Evolutionary conservation across 2,797 vertebrate species (phyloP), one percentile per base, ranked within the genome.

Genomic region (Odontamblyopus rebecca): DNA sequence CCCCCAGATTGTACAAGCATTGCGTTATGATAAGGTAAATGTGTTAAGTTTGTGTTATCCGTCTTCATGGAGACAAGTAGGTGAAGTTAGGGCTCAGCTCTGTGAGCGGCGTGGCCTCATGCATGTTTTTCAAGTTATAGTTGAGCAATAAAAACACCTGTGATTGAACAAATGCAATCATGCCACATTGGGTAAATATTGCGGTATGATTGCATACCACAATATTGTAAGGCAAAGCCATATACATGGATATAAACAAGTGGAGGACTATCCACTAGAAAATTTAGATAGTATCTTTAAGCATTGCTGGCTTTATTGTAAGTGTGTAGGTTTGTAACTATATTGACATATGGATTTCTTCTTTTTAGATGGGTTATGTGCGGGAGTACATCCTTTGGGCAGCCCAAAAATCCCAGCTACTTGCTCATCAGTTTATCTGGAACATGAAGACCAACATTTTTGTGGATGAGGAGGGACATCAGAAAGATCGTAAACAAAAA

Each of bases 371-470:
- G 97, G 97, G 97, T 72, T 99, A 99, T 0, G 97, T 99, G 67
- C 94, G 97, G 67, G 97, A 98, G 85, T 99, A 99, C 85, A 98
- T 99, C 85, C 88, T 98, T 60, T 98, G 97, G 96, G 97, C 97
- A 0, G 97, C 97, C 56, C 92, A 97, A 85, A 98, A 95, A 85
- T 99, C 97, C 67, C 97, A 98, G 90, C 95, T 98, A 2, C 89
- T 99, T 86, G 97, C 97, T 60, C 97, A 99, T 82, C 97, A 98
- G 54, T 98, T 99, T 83, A 98, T 99, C 87, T 98, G 97, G 97
- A 98, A 99, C 91, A 99, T 99, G 97, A 98, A 98, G 87, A 99
- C 97, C 11, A 99, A 98, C 88, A 95, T 97, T 76, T 98, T 87
- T 84, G 76, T 96, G 68, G 97, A 98, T 13, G 97, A 99, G 77